phyloP scores from a whole-genome alignment of 2,113 vertebrate species.

The Nycticebus coucang region DNA sequence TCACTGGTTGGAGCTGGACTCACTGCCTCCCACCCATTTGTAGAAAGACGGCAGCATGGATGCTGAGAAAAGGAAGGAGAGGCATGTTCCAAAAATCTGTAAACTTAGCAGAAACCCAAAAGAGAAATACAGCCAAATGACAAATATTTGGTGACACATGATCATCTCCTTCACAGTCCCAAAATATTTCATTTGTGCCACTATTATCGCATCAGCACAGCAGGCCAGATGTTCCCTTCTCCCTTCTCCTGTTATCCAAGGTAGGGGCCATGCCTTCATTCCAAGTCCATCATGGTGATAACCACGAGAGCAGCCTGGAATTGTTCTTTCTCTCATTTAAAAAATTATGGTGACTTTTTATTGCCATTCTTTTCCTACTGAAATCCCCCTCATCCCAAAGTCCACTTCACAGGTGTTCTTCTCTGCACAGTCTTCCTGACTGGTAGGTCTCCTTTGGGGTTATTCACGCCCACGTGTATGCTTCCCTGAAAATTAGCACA shows the following conservation, averaged over 20 bases:
- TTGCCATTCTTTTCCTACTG: background rate
- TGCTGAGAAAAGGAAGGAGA: constrained; percentile 11
- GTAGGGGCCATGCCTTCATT: background rate
- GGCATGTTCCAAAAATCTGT: constrained; percentile 65
- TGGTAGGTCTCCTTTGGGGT: background rate
- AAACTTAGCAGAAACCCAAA: constrained; percentile 68
- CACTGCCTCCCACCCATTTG: background rate
- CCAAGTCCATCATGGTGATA: background rate
- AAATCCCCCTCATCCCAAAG: background rate
- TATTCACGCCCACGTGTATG: background rate
- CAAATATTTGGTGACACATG: constrained; percentile 64
- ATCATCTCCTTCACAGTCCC: constrained; percentile 53
- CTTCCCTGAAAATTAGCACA: background rate
- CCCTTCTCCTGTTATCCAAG: background rate
- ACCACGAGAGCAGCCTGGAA: background rate
- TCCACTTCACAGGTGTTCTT: background rate
- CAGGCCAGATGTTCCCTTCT: background rate
- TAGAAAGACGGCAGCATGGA: constrained; percentile 27
- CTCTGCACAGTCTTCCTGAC: background rate
- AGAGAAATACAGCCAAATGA: constrained; percentile 57
- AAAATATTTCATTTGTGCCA: constrained; percentile 55
- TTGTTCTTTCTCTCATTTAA: background rate
- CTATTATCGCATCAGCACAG: background rate
- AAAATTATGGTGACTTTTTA: background rate
- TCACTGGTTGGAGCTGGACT: background rate